phyloP scores from a whole-genome alignment of 2,888 invertebrate genomes.

The Sinotaia quadrata region DNA sequence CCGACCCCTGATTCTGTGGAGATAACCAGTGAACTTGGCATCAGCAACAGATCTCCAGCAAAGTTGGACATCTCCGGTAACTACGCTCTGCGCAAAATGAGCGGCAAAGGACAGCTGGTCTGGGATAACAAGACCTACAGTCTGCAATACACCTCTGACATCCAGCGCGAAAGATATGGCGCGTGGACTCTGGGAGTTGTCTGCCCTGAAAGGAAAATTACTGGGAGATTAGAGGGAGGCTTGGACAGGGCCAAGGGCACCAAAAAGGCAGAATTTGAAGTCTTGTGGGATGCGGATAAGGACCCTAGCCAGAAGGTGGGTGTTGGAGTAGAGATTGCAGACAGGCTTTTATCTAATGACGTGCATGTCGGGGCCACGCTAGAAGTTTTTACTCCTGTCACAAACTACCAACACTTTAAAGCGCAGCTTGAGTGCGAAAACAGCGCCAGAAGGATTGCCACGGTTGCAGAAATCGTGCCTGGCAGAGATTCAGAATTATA shows the following conservation, averaged over 20 bases:
- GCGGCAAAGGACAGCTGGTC: constrained; percentile 1
- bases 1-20: constrained; percentile 12
- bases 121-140: constrained; percentile 14
- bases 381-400: constrained; percentile 18
- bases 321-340: constrained; percentile 26
- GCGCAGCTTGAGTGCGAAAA: constrained; percentile 13
- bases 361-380: constrained; percentile 17
- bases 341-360: constrained; percentile 1
- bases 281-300: constrained; percentile 55
- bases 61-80: constrained; percentile 21
- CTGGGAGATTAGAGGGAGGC: constrained; percentile 29
- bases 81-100: constrained; percentile 3
- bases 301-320: constrained; percentile 49
- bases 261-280: constrained; percentile 9
- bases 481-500: background rate
- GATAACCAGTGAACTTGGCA: constrained; percentile 9
- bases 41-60: background rate
- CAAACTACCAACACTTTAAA: constrained; percentile 18
- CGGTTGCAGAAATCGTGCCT: constrained; percentile 7
- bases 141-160: constrained; percentile 14
- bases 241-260: constrained; percentile 18
- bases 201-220: constrained; percentile 27
- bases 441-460: background rate
- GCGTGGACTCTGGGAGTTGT: constrained; percentile 23
- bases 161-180: constrained; percentile 15